Conservation (phyloP, 2,888 invertebrate species). For the Zele albiditarsus region DNA sequence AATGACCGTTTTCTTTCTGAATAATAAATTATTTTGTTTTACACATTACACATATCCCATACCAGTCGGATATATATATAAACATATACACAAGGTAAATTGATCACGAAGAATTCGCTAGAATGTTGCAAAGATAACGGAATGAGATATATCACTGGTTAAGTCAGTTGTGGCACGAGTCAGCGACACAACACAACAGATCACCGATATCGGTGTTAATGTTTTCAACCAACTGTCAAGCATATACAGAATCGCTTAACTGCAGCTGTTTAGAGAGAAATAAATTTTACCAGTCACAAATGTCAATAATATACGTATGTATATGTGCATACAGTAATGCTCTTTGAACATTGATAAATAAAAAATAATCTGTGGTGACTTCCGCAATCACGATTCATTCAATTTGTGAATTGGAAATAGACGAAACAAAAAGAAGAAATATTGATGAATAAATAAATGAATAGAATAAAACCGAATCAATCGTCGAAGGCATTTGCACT, state of each 20-base stretch:
- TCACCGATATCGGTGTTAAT: conserved; percentile 30
- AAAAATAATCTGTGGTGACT: conserved; percentile 7
- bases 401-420: background rate
- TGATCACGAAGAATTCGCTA: conserved; percentile 9
- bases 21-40: conserved; percentile 14
- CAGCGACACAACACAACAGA: conserved; percentile 28
- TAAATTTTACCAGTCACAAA: conserved; percentile 23
- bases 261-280: conserved; percentile 12
- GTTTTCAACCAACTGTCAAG: conserved; percentile 23
- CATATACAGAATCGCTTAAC: conserved; percentile 17
- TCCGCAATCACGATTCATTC: conserved; percentile 24
- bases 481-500: conserved; percentile 1
- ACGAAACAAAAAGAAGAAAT: background rate
- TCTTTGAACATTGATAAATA: background rate
- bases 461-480: background rate
- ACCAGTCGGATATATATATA: background rate
- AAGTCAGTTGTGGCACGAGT: conserved; percentile 21
- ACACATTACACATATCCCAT: background rate
- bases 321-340: background rate
- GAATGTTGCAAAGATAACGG: conserved; percentile 16
- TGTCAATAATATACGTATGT: background rate
- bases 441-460: background rate
- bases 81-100: background rate
- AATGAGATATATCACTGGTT: conserved; percentile 12
- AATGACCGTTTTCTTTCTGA: conserved; percentile 10